Conservation (phyloP, 2,113 vertebrate genomes). For the Halcyon malimbica region DNA sequence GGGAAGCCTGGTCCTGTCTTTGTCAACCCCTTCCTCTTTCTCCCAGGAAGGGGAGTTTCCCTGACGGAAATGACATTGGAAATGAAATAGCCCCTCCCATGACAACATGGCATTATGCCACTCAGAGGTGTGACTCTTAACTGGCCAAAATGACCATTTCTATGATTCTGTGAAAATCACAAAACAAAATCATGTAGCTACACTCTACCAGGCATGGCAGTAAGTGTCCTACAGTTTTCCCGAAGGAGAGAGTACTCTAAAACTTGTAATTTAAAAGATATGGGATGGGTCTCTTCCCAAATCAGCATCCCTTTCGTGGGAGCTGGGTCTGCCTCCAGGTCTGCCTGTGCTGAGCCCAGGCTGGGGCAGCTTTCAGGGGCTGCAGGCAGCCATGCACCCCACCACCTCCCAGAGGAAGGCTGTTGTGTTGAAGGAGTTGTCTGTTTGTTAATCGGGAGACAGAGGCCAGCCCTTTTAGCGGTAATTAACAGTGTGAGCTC, state of each 20-base stretch:
- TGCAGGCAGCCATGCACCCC: background rate
- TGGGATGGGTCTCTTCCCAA: background rate
- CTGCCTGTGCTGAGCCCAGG: background rate
- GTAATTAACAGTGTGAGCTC: conserved; percentile 80
- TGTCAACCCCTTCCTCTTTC: background rate
- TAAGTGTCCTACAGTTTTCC: background rate
- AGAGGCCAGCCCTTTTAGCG: conserved; percentile 76
- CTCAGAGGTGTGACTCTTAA: background rate
- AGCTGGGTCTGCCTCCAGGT: background rate
- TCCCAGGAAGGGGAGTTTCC: background rate
- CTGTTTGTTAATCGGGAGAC: conserved; percentile 69
- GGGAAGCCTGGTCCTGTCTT: fast-evolving
- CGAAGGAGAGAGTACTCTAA: background rate
- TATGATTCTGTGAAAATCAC: background rate
- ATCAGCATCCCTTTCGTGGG: background rate
- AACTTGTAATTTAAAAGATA: background rate
- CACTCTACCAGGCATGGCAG: background rate
- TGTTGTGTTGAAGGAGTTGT: conserved; percentile 59
- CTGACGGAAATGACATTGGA: fast-evolving
- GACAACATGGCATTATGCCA: background rate
- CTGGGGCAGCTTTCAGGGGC: conserved; percentile 72
- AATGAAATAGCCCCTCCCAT: too few relatives aligned
- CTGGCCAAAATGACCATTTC: background rate
- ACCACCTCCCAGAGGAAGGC: conserved; percentile 69
- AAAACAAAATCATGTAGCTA: background rate